A percentile compares a stretch with the other conserved stretches of the same genome.
Conservation (phyloP, 2,888 invertebrate genomes). For the Oscheius sp. region DNA sequence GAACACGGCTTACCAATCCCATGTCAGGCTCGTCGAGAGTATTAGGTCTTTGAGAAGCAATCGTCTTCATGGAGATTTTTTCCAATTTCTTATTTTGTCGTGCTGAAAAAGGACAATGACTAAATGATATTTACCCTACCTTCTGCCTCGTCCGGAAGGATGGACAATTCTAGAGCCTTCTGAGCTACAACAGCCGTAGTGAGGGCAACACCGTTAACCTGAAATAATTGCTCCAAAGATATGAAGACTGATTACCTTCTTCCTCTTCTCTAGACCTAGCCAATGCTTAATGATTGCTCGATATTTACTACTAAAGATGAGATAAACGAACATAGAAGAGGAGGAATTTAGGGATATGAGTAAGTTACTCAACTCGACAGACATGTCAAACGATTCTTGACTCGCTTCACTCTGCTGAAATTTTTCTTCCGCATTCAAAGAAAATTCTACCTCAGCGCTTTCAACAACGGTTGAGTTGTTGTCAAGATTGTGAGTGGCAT, state of each 20-base stretch:
- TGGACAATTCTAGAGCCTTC: slow-evolving; percentile 63
- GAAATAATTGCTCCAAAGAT: slow-evolving; percentile 25
- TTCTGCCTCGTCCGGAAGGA: slow-evolving; percentile 67
- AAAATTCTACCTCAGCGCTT: not conserved
- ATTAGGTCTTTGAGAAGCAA: not conserved
- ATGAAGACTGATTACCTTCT: slow-evolving; percentile 37
- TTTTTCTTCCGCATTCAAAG: not conserved
- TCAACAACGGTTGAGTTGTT: slow-evolving; percentile 8
- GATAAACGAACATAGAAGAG: slow-evolving; percentile 66
- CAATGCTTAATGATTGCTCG: slow-evolving; percentile 65
- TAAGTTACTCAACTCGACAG: slow-evolving; percentile 65
- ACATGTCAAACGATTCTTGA: slow-evolving; percentile 51
- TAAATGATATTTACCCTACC: slow-evolving; percentile 14
- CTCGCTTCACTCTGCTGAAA: too few relatives aligned
- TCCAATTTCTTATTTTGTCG: slow-evolving; percentile 1
- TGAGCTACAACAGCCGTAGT: slow-evolving; percentile 68
- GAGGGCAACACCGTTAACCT: slow-evolving; percentile 67
- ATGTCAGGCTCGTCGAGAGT: slow-evolving; percentile 3
- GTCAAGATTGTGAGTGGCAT: slow-evolving; percentile 35
- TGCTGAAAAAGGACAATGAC: not conserved
- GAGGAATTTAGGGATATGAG: slow-evolving; percentile 68
- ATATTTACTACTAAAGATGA: slow-evolving; percentile 67
- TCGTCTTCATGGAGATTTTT: not conserved
- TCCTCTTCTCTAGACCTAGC: slow-evolving; percentile 61
- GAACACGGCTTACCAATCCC: not conserved